Evolutionary conservation across 2,113 vertebrate species (phyloP).

Genomic region (Leucopsar rothschildi): DNA sequence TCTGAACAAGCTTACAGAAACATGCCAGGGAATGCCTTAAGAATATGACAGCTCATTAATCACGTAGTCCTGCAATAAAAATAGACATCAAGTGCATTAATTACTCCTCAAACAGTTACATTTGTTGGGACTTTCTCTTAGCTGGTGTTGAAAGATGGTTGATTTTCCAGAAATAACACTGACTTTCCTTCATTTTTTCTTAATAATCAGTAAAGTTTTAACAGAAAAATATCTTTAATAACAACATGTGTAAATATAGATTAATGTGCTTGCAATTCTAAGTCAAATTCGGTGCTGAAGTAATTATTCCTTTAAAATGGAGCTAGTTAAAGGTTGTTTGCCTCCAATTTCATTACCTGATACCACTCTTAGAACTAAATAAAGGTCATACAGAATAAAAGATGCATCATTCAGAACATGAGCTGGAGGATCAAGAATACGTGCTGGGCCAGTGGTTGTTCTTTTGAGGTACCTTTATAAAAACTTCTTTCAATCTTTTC

Average conservation of each 20-base stretch:
- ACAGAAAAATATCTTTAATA: background rate
- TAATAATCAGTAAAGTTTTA: background rate
- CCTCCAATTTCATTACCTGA: background rate
- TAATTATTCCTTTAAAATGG: background rate
- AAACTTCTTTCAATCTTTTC: background rate
- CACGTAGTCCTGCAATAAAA: background rate
- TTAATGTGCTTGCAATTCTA: background rate
- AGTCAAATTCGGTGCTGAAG: background rate
- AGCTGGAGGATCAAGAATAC: background rate
- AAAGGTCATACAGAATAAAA: background rate
- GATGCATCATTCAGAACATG: background rate
- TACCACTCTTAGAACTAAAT: background rate
- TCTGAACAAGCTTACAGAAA: conserved; percentile 1
- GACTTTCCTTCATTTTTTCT: background rate
- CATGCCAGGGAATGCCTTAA: background rate
- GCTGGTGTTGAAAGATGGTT: background rate
- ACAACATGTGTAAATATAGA: background rate
- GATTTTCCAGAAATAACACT: background rate
- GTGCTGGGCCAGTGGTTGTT: background rate
- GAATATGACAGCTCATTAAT: conserved; percentile 33
- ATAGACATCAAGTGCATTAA: background rate
- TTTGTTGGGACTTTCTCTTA: background rate
- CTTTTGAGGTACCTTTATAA: background rate
- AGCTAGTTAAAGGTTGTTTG: background rate
- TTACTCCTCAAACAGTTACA: background rate